Percentiles rank a stretch among this genome's conserved stretches.
Conservation (phyloP, 2,888 invertebrate species). For the Eupithecia tripunctaria region DNA sequence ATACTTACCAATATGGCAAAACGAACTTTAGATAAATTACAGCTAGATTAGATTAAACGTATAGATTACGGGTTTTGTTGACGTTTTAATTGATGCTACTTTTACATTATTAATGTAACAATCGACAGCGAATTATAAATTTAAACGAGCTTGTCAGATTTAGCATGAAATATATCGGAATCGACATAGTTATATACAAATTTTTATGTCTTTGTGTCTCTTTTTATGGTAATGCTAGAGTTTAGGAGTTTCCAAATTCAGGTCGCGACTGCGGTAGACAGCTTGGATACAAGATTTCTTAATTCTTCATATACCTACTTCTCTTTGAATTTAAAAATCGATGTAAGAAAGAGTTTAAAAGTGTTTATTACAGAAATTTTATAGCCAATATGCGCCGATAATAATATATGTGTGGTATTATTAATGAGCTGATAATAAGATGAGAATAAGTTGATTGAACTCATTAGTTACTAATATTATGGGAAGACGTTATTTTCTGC, state of each 20-base stretch:
- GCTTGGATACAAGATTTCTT: background rate
- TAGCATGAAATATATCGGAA: constrained; percentile 48
- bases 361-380: constrained; percentile 53
- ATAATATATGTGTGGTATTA: constrained; percentile 46
- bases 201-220: constrained; percentile 27
- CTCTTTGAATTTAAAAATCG: too few relatives aligned
- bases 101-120: background rate
- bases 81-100: background rate
- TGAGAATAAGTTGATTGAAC: constrained; percentile 32
- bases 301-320: background rate
- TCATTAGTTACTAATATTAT: constrained; percentile 16
- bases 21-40: background rate
- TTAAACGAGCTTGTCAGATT: constrained; percentile 51
- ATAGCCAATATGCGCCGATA: constrained; percentile 49
- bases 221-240: constrained; percentile 18
- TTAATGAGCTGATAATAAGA: constrained; percentile 50
- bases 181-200: constrained; percentile 29
- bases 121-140: constrained; percentile 48
- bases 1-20: background rate
- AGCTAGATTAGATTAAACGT: background rate
- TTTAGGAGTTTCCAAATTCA: background rate
- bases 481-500: background rate
- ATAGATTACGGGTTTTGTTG: background rate
- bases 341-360: too few relatives aligned
- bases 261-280: constrained; percentile 4